These are phyloP conservation scores for Baryphthengus martii DNA, from an alignment of 2,113 vertebrate species.

Conservation along the genomic window DNA sequence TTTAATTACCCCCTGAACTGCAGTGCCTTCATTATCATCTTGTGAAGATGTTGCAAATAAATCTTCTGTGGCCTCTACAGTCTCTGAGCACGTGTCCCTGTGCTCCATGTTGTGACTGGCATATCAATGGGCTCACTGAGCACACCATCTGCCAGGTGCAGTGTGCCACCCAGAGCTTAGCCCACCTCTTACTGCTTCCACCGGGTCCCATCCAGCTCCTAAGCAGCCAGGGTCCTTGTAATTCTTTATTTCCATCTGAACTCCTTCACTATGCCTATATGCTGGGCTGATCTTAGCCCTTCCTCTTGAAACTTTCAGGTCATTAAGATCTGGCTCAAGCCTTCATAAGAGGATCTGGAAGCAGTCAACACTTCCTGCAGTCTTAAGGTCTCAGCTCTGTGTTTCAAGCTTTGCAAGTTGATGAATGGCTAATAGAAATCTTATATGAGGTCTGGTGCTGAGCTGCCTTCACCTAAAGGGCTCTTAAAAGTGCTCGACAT, in stretches of 20 bases:
- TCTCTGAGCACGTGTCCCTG: not conserved
- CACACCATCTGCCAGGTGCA: not conserved
- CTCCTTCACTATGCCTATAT: not conserved
- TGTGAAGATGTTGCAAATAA: not conserved
- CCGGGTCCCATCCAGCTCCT: not conserved
- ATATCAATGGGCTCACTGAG: not conserved
- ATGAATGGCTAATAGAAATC: not conserved
- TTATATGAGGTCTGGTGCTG: not conserved
- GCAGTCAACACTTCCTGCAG: not conserved
- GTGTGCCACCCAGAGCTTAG: not conserved
- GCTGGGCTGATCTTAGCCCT: not conserved
- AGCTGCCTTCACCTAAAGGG: not conserved
- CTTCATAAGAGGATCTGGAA: not conserved
- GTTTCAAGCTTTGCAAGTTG: not conserved
- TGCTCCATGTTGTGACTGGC: not conserved
- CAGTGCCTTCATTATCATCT: not conserved
- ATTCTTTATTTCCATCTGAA: not conserved
- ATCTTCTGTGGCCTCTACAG: not conserved
- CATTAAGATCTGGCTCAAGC: not conserved
- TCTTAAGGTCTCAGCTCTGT: not conserved
- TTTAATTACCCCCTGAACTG: not conserved
- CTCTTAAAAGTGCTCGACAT: not conserved
- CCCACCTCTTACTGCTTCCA: not conserved
- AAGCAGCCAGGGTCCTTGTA: not conserved
- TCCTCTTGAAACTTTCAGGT: not conserved